phyloP scores from a whole-genome alignment of 1,140 invertebrate genomes.

The Copidosoma floridanum region DNA sequence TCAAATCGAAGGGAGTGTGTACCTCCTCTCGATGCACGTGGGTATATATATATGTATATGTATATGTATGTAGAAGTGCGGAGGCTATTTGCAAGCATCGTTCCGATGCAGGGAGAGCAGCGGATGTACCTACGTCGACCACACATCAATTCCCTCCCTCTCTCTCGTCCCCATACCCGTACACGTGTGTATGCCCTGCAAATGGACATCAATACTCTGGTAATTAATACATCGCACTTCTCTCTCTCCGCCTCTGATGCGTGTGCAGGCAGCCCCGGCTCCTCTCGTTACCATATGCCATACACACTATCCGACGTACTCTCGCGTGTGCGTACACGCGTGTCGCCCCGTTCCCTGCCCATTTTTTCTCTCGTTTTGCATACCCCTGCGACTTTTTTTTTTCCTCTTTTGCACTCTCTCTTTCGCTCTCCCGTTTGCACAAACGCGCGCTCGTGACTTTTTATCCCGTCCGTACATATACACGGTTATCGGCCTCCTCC shows the following conservation, averaged over 20 bases:
- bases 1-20: slow-evolving; percentile 14
- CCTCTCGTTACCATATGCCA: background rate
- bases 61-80: slow-evolving; percentile 1
- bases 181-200: too few species aligned
- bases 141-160: slow-evolving; percentile 58
- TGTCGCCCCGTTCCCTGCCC: too few species aligned
- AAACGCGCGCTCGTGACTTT: background rate
- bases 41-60: background rate
- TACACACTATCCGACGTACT: background rate
- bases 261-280: slow-evolving; percentile 27
- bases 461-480: background rate
- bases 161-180: slow-evolving; percentile 58
- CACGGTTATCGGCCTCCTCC: slow-evolving; percentile 12
- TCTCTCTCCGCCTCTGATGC: background rate
- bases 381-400: slow-evolving; percentile 10
- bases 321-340: background rate
- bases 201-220: slow-evolving; percentile 60
- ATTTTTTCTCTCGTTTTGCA: slow-evolving; percentile 21
- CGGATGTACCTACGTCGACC: slow-evolving; percentile 56
- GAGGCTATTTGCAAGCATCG: too few species aligned
- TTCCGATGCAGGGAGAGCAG: too few species aligned
- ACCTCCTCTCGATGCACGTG: slow-evolving; percentile 6
- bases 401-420: background rate
- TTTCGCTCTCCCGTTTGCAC: background rate
- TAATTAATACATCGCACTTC: slow-evolving; percentile 60